Evolutionary conservation across 2,113 vertebrate species (phyloP).

Genomic region (Plotosus lineatus): DNA sequence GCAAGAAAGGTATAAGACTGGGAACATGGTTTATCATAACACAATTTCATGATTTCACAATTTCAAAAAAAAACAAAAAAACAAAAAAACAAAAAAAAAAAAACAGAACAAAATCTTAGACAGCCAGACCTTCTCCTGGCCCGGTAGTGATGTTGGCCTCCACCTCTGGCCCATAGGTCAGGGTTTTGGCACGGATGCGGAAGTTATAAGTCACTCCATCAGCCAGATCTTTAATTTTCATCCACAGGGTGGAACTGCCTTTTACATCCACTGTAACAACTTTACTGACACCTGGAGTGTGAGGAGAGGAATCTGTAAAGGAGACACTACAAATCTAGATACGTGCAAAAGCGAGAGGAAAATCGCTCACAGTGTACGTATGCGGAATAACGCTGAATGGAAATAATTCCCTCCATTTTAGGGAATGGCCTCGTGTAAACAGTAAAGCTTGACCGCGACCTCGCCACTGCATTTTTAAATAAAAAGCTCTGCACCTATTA

Average conservation of each 20-base stretch:
- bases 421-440: slow-evolving; percentile 24
- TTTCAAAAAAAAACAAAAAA: too few relatives aligned
- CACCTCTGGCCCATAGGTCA: slow-evolving; percentile 90
- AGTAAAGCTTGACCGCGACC: slow-evolving; percentile 25
- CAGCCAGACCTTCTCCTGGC: slow-evolving; percentile 86
- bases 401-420: background rate
- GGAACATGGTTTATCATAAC: background rate
- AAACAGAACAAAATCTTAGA: background rate
- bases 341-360: slow-evolving; percentile 58
- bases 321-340: slow-evolving; percentile 75
- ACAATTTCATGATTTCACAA: too few relatives aligned
- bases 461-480: slow-evolving; percentile 39
- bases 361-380: slow-evolving; percentile 25
- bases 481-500: slow-evolving; percentile 54
- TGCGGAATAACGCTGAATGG: background rate
- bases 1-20: slow-evolving; percentile 5
- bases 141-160: slow-evolving; percentile 96
- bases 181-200: slow-evolving; percentile 89
- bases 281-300: slow-evolving; percentile 92
- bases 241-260: slow-evolving; percentile 86
- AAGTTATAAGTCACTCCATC: slow-evolving; percentile 93
- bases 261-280: slow-evolving; percentile 97
- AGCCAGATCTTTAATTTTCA: slow-evolving; percentile 94
- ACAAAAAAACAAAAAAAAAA: too few relatives aligned
- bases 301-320: slow-evolving; percentile 76